Conservation (phyloP, 2,888 invertebrate species). For the Asteroscopus sphinx region DNA sequence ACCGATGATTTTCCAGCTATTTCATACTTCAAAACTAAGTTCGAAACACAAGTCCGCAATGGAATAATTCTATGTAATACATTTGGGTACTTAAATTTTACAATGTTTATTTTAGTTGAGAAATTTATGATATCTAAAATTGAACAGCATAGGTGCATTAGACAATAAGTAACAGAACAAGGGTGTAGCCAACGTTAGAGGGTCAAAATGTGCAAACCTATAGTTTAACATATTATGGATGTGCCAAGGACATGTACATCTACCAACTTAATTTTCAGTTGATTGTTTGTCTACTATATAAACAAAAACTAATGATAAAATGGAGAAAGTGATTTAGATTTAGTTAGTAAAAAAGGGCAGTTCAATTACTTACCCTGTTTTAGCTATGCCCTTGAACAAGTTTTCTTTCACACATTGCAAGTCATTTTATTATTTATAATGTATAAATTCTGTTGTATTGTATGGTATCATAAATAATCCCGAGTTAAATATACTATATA, state of each 20-base stretch:
- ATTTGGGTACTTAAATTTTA: conserved; percentile 30
- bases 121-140: conserved; percentile 9
- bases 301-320: neutral
- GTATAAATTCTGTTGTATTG: no score
- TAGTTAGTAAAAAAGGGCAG: neutral
- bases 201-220: conserved; percentile 5
- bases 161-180: conserved; percentile 48
- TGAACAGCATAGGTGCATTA: conserved; percentile 34
- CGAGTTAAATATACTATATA: neutral
- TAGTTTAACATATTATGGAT: neutral
- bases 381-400: neutral
- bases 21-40: no score
- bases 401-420: neutral
- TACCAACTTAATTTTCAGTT: neutral
- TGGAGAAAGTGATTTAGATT: neutral
- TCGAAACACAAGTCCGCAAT: conserved; percentile 4
- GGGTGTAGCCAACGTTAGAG: conserved; percentile 16
- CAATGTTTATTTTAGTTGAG: conserved; percentile 18
- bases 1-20: conserved; percentile 1
- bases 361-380: neutral
- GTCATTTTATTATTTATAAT: neutral
- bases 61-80: conserved; percentile 28
- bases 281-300: neutral
- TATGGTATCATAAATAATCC: no score
- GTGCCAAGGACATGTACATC: conserved; percentile 1